Evolutionary conservation across 2,888 invertebrate species (phyloP).

Genomic region (Megaustenia siamemsis): DNA sequence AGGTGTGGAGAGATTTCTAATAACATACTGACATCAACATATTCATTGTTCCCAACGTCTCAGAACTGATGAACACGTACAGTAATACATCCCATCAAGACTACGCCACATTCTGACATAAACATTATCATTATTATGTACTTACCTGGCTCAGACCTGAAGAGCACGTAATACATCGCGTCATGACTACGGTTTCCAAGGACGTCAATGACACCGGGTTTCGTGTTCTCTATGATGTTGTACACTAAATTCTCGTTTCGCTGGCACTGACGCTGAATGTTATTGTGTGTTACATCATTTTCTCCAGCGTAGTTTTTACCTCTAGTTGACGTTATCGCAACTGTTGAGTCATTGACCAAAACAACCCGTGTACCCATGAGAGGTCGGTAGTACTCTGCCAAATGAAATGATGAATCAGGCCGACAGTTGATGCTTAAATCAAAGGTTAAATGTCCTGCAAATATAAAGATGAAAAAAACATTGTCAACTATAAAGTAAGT

Average conservation of each 20-base stretch:
- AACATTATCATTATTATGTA: no score
- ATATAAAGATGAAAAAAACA: background rate
- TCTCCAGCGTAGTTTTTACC: no score
- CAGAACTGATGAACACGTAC: no score
- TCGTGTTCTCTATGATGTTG: constrained; percentile 2
- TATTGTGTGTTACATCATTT: background rate
- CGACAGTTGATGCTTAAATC: background rate
- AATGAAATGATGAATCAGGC: background rate
- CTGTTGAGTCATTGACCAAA: background rate
- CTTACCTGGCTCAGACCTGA: background rate
- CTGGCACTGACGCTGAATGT: background rate
- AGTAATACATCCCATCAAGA: no score
- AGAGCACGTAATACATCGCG: background rate
- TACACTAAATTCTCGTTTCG: background rate
- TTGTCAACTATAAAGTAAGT: no score
- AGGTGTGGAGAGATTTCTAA: no score
- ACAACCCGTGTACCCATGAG: background rate
- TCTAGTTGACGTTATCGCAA: background rate
- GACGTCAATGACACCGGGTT: background rate
- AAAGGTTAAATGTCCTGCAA: background rate
- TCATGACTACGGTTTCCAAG: background rate
- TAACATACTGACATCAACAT: no score
- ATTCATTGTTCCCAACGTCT: no score
- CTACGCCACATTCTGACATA: no score
- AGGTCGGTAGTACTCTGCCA: background rate